phyloP scores from a whole-genome alignment of 2,797 vertebrate species.

The Heliangelus exortis region DNA sequence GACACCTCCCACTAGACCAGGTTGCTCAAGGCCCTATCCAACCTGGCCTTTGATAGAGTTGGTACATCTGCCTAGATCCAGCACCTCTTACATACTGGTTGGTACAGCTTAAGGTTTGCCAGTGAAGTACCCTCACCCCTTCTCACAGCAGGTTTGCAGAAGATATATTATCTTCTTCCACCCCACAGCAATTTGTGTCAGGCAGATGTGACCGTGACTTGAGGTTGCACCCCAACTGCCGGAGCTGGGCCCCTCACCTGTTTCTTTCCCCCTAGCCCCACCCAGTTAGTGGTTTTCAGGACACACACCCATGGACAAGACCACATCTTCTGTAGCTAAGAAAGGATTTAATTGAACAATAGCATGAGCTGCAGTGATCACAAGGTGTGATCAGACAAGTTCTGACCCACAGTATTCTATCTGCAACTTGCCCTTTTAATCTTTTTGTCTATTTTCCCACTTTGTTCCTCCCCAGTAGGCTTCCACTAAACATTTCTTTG shows the following conservation, averaged over 20 bases:
- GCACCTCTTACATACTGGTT: accelerated
- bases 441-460: not conserved
- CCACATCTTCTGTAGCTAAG: accelerated
- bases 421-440: not conserved
- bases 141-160: not conserved
- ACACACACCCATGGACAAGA: not conserved
- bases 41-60: too few species aligned
- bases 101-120: not conserved
- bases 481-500: not conserved
- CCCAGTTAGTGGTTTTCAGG: not conserved
- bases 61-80: not conserved
- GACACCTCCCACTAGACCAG: too few species aligned
- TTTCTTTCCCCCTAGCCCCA: not conserved
- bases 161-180: not conserved
- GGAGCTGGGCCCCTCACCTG: not conserved
- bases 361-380: not conserved
- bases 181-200: not conserved
- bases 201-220: not conserved
- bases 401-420: not conserved
- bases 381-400: not conserved
- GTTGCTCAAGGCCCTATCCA: too few species aligned
- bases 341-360: not conserved
- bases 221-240: not conserved
- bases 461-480: not conserved
- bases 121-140: not conserved